A percentile compares a stretch with the other conserved stretches of the same genome.
Evolutionary conservation across 2,113 vertebrate species (phyloP).

Genomic region (Gambusia affinis): DNA sequence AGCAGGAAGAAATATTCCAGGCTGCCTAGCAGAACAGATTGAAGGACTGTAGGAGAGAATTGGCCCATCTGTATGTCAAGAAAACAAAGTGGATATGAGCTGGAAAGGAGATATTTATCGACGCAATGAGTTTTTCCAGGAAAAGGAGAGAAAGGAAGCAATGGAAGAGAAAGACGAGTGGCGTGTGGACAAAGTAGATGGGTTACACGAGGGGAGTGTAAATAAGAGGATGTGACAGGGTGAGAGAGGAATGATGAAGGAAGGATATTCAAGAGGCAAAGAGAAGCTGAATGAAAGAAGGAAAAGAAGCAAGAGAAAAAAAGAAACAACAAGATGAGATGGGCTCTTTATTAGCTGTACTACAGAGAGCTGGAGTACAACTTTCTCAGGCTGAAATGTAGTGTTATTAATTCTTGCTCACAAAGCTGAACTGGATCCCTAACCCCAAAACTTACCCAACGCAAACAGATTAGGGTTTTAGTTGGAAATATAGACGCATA

Average conservation of each 20-base stretch:
- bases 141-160: not conserved
- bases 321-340: conserved; percentile 46
- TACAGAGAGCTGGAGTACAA: conserved; percentile 11
- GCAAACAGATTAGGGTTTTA: not conserved
- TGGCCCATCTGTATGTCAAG: conserved; percentile 1
- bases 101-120: conserved; percentile 26
- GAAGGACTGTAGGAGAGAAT: conserved; percentile 26
- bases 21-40: conserved; percentile 30
- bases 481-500: not conserved
- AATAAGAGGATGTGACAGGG: conserved; percentile 7
- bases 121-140: conserved; percentile 5
- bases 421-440: not conserved
- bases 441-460: not conserved
- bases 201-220: not conserved
- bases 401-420: conserved; percentile 31
- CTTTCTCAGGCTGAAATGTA: conserved; percentile 41
- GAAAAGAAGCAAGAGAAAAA: conserved; percentile 22
- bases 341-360: conserved; percentile 54
- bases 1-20: not conserved
- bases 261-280: not conserved
- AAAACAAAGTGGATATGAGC: conserved; percentile 19
- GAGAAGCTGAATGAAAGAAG: not conserved
- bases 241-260: conserved; percentile 6
- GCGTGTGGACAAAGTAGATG: not conserved
- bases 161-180: not conserved